Evolutionary conservation across 2,113 vertebrate species (phyloP).

Genomic region (Emydura subglobosa): DNA sequence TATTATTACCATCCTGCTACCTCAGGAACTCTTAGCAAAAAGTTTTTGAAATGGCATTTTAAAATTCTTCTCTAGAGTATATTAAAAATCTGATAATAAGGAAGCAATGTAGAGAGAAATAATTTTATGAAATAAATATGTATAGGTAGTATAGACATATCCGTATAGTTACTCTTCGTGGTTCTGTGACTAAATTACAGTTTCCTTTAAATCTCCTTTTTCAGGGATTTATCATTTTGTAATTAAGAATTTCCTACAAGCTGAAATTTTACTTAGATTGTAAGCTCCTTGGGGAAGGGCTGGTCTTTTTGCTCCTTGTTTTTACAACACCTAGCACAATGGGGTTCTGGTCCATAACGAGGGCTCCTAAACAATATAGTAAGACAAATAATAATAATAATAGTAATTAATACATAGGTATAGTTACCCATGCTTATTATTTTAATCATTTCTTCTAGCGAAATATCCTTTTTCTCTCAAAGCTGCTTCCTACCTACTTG

Average conservation of each 20-base stretch:
- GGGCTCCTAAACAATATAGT: no score
- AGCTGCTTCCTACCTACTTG: slow-evolving; percentile 10
- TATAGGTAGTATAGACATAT: neutral
- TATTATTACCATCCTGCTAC: neutral
- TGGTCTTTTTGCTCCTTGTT: no score
- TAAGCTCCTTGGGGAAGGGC: no score
- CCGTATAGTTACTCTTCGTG: neutral
- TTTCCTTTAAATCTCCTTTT: neutral
- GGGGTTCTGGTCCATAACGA: no score
- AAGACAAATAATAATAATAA: no score
- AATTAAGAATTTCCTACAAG: neutral
- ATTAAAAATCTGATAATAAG: neutral
- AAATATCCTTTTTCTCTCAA: neutral
- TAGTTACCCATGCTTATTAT: neutral
- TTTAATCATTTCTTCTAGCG: neutral
- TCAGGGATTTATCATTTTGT: slow-evolving; percentile 4
- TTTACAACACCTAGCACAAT: no score
- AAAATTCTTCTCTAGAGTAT: neutral
- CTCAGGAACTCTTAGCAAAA: neutral
- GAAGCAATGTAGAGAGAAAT: neutral
- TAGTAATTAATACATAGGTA: neutral
- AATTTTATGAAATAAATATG: slow-evolving; percentile 4
- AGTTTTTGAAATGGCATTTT: neutral
- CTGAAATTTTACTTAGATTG: neutral
- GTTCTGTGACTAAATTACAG: neutral